Conservation (phyloP, 2,113 vertebrate species). For the Eudyptes chrysolophus region DNA sequence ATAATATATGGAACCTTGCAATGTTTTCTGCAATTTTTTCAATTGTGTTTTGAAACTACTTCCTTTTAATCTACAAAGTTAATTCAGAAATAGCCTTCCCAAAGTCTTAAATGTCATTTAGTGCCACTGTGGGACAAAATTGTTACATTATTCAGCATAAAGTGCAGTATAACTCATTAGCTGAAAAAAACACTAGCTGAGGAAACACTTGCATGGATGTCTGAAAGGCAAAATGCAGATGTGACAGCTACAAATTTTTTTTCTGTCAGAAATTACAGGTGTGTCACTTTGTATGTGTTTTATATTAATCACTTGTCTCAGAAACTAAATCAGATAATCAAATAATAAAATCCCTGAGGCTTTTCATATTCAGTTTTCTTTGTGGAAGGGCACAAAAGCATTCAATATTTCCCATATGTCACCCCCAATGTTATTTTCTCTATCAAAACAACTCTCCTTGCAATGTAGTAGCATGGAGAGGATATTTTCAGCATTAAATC, state of each 20-base stretch:
- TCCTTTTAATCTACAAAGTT: neutral
- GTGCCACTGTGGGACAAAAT: neutral
- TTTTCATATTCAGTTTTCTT: neutral
- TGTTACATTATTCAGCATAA: neutral
- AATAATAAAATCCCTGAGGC: conserved; percentile 20
- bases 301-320: conserved; percentile 25
- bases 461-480: neutral
- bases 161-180: conserved; percentile 4
- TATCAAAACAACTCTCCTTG: neutral
- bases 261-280: conserved; percentile 38
- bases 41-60: neutral
- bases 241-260: conserved; percentile 1
- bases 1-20: neutral
- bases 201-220: conserved; percentile 11
- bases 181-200: conserved; percentile 19
- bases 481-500: neutral
- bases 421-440: neutral
- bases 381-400: neutral
- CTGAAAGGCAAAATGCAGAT: conserved; percentile 10
- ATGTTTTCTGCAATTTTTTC: neutral
- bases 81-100: neutral
- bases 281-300: conserved; percentile 43
- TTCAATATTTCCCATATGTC: neutral
- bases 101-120: neutral
- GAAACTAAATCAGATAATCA: conserved; percentile 37